Base-by-base conservation (phyloP, 2,888 invertebrate species). In the Drosophila anomelani region DNA sequence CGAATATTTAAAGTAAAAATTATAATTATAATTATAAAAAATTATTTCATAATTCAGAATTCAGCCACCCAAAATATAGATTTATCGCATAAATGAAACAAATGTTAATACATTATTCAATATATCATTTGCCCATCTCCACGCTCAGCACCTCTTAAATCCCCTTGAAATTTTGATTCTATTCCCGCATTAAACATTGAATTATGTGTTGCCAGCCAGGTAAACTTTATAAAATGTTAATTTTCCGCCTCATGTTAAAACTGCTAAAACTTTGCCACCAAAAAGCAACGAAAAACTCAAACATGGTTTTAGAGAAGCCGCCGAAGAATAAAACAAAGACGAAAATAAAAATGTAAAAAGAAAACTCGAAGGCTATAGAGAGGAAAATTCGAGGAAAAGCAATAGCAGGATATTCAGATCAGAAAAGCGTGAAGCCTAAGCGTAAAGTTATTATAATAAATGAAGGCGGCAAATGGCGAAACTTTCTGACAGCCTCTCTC, bases 391-490 rank as follows among this genome's bases (percentile, higher is more conserved):
- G 20, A 10, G 26, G 8, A 36, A 36, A 34, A 26, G 36, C 47
- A 47, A 29, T 12, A 5, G 10, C 26, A 29, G 47, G 29, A 9
- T 38, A 23, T 39, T 26, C n/a, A 26, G 34, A 51, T 51, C 34
- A 6, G 58, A 51, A 49, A 34, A 49, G 46, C 34, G n/a, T 13
- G 47, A 58, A 49, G 34, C 20, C 51, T 36, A 53, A 53, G 51
- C 51, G 34, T 53, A 34, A 57, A 38, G 26, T 51, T 47, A 46
- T 57, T 32, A 47, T 43, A 43, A 34, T 36, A 51, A 64, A 49
- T 62, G 63, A 63, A 61, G 47, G 44, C 29, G 46, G 44, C 13
- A 47, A 47, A 15, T 39, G 51, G 34, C 4, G 39, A 62, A 62
- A 39, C 26, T 41, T 59, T 38, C 34, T 38, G 58, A 38, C 58